Evolutionary conservation across 2,113 vertebrate species (phyloP).

Genomic region (Grallaria varia): DNA sequence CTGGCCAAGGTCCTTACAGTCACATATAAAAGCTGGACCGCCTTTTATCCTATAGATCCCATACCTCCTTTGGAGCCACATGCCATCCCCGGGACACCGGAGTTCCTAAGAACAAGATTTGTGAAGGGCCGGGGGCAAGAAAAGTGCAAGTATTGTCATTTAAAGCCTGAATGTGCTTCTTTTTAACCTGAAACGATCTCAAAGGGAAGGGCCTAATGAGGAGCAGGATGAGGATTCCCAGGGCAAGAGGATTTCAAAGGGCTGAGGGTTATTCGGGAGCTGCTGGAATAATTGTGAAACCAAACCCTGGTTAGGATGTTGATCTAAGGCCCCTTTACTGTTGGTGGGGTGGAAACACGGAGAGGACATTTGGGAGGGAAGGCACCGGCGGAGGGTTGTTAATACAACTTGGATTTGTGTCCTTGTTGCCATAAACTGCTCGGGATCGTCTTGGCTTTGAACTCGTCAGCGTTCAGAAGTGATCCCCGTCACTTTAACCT

Average conservation of each 20-base stretch:
- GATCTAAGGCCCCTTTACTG: constrained; percentile 10
- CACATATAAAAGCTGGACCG: background rate
- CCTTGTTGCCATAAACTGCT: background rate
- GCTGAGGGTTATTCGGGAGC: constrained; percentile 23
- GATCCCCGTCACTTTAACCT: background rate
- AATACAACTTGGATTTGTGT: background rate
- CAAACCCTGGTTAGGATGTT: background rate
- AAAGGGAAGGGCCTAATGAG: constrained; percentile 40
- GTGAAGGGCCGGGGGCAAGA: background rate
- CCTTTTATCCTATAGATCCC: background rate
- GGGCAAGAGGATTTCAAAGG: constrained; percentile 63
- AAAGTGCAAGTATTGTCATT: constrained; percentile 2
- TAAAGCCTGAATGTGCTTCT: constrained; percentile 25
- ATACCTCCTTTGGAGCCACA: background rate
- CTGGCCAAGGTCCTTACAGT: background rate
- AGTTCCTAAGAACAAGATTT: background rate
- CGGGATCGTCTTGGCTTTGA: background rate
- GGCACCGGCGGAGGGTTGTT: background rate
- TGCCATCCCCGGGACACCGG: background rate
- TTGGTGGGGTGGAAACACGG: background rate
- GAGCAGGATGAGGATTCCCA: constrained; percentile 66
- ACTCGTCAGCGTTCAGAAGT: background rate
- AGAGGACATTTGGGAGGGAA: background rate
- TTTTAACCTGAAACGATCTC: constrained; percentile 42
- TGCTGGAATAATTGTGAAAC: constrained; percentile 25